Evolutionary conservation across 2,888 invertebrate species (phyloP).

Genomic region (Drosophila eohydei): DNA sequence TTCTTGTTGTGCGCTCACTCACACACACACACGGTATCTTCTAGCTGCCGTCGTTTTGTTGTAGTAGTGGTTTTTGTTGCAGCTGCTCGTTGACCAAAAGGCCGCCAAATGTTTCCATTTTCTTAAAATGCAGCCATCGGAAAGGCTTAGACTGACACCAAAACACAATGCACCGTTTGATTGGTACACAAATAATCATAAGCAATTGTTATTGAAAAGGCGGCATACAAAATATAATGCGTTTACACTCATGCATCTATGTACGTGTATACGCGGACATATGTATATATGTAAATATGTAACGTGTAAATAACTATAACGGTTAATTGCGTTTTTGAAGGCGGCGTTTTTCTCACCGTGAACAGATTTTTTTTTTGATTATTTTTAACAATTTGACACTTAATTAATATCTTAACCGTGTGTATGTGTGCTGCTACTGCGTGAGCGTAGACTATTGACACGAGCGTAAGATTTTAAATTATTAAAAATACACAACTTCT

Average conservation of each 20-base stretch:
- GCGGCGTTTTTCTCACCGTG: conserved; percentile 33
- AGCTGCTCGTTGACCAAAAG: conserved; percentile 61
- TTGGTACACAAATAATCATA: conserved; percentile 55
- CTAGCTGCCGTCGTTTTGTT: conserved; percentile 51
- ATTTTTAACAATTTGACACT: conserved; percentile 49
- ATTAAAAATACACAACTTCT: conserved; percentile 32
- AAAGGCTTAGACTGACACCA: conserved; percentile 37
- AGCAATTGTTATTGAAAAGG: conserved; percentile 40
- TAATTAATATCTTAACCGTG: conserved; percentile 49
- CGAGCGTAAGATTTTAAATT: conserved; percentile 38
- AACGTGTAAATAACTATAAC: conserved; percentile 48
- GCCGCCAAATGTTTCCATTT: conserved; percentile 76
- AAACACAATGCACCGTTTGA: conserved; percentile 44
- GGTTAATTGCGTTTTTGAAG: conserved; percentile 45
- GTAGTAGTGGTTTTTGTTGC: conserved; percentile 41
- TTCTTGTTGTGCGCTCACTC: conserved; percentile 22
- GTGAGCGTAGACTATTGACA: conserved; percentile 35
- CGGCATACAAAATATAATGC: conserved; percentile 32
- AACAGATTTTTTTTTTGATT: conserved; percentile 15
- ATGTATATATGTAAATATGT: conserved; percentile 29
- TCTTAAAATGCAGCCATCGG: conserved; percentile 63
- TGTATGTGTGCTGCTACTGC: conserved; percentile 17
- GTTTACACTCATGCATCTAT: conserved; percentile 33
- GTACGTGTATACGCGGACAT: conserved; percentile 15
- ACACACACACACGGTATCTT: conserved; percentile 36